Evolutionary conservation across 2,888 invertebrate genomes (phyloP).

Genomic region (Beris chalybata): DNA sequence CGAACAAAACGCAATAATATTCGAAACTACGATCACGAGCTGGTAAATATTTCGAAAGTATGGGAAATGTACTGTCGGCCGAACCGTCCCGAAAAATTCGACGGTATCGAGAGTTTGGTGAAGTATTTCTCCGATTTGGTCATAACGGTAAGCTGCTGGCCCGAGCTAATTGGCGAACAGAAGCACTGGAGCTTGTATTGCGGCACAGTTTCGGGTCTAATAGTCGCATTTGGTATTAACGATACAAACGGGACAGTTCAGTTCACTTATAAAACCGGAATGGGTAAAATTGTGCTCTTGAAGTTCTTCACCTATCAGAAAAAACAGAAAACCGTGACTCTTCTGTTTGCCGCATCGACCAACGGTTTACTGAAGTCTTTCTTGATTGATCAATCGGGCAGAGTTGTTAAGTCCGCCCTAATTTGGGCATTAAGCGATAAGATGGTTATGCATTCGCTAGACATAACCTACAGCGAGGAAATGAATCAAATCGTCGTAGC

Average conservation of each 20-base stretch:
- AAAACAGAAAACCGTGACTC: constrained; percentile 36
- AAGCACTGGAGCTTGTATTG: constrained; percentile 36
- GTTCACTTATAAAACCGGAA: constrained; percentile 13
- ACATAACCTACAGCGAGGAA: constrained; percentile 40
- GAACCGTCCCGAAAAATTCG: not conserved
- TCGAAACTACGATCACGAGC: constrained; percentile 11
- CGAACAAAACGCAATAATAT: constrained; percentile 36
- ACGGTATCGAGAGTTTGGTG: not conserved
- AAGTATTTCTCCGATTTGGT: constrained; percentile 16
- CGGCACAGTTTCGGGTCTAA: constrained; percentile 47
- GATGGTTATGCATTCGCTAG: constrained; percentile 45
- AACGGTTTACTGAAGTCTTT: constrained; percentile 47
- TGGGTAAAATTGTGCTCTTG: constrained; percentile 27
- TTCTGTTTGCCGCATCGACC: constrained; percentile 45
- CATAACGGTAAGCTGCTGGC: constrained; percentile 48
- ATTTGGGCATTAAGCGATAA: constrained; percentile 43
- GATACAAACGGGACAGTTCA: constrained; percentile 25
- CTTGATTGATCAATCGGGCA: constrained; percentile 16
- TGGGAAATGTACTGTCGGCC: not conserved
- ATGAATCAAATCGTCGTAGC: constrained; percentile 44
- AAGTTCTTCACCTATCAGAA: constrained; percentile 21
- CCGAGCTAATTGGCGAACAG: not conserved
- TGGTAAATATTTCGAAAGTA: constrained; percentile 8
- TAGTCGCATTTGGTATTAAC: constrained; percentile 42
- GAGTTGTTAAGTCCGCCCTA: not conserved